Percentiles rank a stretch among this genome's conserved stretches.
These are phyloP conservation scores for Gymnocephalus cernua DNA, from an alignment of 2,113 vertebrate genomes.

Conservation along the genomic window DNA sequence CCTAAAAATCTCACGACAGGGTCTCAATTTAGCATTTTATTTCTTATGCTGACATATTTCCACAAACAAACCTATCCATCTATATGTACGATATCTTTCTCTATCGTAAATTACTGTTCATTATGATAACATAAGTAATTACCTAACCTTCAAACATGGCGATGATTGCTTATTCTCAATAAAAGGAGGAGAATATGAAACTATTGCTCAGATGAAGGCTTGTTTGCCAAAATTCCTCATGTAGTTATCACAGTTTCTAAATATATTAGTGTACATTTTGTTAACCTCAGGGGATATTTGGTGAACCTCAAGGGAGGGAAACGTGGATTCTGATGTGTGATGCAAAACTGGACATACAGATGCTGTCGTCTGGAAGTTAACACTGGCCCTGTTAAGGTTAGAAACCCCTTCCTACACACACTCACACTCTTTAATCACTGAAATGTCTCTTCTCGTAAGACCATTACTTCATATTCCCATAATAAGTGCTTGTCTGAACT, in stretches of 20 bases:
- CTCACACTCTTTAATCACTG: slow-evolving; percentile 8
- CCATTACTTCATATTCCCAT: slow-evolving; percentile 11
- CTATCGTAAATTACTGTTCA: not conserved
- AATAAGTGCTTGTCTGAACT: not conserved
- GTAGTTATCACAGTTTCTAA: not conserved
- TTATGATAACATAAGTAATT: not conserved
- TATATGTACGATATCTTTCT: not conserved
- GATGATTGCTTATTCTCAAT: not conserved
- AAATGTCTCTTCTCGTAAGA: slow-evolving; percentile 7
- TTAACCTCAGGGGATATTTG: not conserved
- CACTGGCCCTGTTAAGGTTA: not conserved
- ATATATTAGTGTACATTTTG: not conserved
- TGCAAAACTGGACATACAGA: not conserved
- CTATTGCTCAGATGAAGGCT: not conserved
- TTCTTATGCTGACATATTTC: not conserved
- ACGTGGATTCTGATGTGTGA: not conserved
- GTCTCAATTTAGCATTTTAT: not conserved
- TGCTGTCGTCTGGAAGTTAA: too few species aligned
- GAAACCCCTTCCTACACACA: not conserved
- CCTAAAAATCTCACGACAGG: not conserved
- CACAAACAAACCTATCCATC: slow-evolving; percentile 1
- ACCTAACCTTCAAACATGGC: not conserved
- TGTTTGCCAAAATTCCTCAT: not conserved
- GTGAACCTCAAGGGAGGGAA: slow-evolving; percentile 1
- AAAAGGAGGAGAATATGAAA: not conserved